Conservation (phyloP, 2,797 vertebrate genomes). For the Steatocranus sp. region DNA sequence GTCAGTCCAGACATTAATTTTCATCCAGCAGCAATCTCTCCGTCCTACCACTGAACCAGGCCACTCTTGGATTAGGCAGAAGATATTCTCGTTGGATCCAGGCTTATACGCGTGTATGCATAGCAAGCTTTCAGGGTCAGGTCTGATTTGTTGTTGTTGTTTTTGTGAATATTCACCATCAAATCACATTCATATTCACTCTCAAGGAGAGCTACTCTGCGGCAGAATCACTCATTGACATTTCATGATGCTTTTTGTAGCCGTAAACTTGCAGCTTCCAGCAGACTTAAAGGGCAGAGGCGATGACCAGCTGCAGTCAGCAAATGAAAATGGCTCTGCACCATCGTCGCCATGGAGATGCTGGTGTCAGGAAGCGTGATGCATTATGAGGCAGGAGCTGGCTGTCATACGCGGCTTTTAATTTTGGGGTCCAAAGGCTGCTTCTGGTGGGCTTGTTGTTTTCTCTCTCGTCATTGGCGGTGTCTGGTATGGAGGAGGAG, state of each 20-base stretch:
- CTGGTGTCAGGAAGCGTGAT: slow-evolving; percentile 43
- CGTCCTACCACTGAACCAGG: not conserved
- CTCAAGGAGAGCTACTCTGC: not conserved
- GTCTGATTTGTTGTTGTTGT: not conserved
- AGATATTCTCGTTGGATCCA: not conserved
- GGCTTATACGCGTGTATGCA: not conserved
- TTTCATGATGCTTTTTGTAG: not conserved
- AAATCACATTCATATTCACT: not conserved
- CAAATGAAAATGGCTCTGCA: slow-evolving; percentile 50
- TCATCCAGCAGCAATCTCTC: not conserved
- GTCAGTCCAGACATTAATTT: not conserved
- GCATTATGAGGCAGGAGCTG: slow-evolving; percentile 8
- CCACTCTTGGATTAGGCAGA: slow-evolving; percentile 3
- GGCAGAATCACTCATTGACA: not conserved
- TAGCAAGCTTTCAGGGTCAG: not conserved
- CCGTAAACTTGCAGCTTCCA: slow-evolving; percentile 12
- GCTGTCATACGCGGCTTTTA: not conserved
- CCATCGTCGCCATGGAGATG: slow-evolving; percentile 42
- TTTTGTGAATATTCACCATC: not conserved
- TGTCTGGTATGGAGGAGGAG: slow-evolving; percentile 3
- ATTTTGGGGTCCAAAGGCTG: not conserved
- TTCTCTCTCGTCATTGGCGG: not conserved
- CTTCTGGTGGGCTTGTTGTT: not conserved
- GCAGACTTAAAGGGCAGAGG: slow-evolving; percentile 36
- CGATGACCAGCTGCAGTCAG: slow-evolving; percentile 45